phyloP scores from a whole-genome alignment of 2,888 invertebrate genomes.

The Priocnemis perturbator region DNA sequence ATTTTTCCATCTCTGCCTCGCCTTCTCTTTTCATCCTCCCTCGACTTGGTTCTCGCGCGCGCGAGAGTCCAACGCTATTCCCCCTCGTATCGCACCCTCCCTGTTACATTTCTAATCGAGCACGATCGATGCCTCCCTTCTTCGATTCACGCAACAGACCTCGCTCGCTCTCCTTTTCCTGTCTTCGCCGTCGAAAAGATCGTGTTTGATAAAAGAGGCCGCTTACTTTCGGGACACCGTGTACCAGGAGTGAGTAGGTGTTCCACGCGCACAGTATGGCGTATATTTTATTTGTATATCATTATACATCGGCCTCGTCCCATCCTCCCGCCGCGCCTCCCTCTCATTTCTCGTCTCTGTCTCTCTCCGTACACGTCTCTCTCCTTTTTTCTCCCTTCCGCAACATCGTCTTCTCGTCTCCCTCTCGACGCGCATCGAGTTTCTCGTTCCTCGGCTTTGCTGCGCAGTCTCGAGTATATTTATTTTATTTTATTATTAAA shows the following conservation, averaged over 20 bases:
- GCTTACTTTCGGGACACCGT: conserved; percentile 40
- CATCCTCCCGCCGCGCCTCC: conserved; percentile 27
- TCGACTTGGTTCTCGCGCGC: not conserved
- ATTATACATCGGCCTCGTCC: conserved; percentile 62
- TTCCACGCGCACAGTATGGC: conserved; percentile 48
- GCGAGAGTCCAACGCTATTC: not conserved
- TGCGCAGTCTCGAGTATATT: conserved; percentile 34
- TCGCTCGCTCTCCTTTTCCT: not conserved
- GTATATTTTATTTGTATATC: conserved; percentile 73
- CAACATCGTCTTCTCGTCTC: conserved; percentile 34
- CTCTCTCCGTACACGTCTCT: conserved; percentile 8
- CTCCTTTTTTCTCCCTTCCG: conserved; percentile 24
- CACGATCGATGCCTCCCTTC: conserved; percentile 28
- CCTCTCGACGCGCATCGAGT: conserved; percentile 23
- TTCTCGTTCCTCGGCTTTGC: conserved; percentile 7
- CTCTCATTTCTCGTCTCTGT: conserved; percentile 14
- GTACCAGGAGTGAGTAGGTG: conserved; percentile 51
- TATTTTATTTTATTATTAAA: conserved; percentile 58
- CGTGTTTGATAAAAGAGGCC: too few relatives aligned
- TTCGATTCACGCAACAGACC: conserved; percentile 25
- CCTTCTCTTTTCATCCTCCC: conserved; percentile 1
- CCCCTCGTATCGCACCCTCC: not conserved
- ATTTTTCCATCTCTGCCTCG: too few relatives aligned
- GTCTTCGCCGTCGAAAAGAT: too few relatives aligned
- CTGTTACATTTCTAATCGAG: not conserved